Conservation (phyloP, 2,113 vertebrate genomes). For the Tachysurus fulvidraco region DNA sequence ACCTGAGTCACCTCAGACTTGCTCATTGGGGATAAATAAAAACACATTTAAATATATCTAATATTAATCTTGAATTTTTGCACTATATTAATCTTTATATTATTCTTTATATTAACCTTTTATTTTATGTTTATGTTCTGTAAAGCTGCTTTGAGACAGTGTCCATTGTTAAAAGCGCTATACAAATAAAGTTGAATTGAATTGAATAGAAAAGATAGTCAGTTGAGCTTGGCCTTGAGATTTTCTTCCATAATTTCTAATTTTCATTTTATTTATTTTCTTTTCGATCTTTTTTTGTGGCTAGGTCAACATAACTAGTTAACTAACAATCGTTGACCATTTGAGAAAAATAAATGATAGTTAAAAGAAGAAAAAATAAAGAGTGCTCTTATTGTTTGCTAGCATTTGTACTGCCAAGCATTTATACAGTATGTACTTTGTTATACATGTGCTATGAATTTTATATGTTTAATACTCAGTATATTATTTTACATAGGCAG, state of each 20-base stretch:
- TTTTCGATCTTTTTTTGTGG: not conserved
- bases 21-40: too few species aligned
- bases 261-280: not conserved
- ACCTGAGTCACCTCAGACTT: too few species aligned
- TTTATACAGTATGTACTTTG: not conserved
- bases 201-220: too few species aligned
- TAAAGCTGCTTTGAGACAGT: too few species aligned
- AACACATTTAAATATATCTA: too few species aligned
- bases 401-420: not conserved
- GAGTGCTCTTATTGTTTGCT: not conserved
- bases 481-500: not conserved
- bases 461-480: not conserved
- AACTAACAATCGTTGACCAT: not conserved
- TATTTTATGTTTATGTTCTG: too few species aligned
- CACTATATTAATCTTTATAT: too few species aligned
- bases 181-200: too few species aligned
- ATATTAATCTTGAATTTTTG: too few species aligned
- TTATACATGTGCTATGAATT: not conserved
- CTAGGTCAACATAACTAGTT: not conserved
- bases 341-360: not conserved
- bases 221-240: too few species aligned
- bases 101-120: too few species aligned
- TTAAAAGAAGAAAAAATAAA: not conserved
- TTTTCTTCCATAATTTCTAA: not conserved
- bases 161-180: too few species aligned